A percentile compares a stretch with the other conserved stretches of the same genome.
These are phyloP conservation scores for Thryonomys swinderianus DNA, from an alignment of 2,113 vertebrate species.

Conservation along the genomic window DNA sequence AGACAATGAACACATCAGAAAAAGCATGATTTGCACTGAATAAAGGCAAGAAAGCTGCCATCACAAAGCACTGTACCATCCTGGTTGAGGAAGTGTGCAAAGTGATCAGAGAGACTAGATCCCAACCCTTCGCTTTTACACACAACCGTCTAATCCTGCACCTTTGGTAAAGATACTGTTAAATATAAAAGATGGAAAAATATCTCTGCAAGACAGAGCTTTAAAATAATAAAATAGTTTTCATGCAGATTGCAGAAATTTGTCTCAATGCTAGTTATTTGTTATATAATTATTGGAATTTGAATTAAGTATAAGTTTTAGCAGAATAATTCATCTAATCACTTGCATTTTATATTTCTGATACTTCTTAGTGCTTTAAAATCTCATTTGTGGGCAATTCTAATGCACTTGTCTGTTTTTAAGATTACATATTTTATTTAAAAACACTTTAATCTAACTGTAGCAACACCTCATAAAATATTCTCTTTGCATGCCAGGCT, in stretches of 20 bases:
- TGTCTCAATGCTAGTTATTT: constrained; percentile 21
- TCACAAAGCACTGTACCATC: too few relatives aligned
- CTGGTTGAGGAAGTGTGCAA: neutral
- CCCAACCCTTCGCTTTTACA: neutral
- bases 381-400: constrained; percentile 58
- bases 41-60: neutral
- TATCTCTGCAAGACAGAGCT: neutral
- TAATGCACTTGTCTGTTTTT: constrained; percentile 42
- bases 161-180: neutral
- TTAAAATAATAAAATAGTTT: neutral
- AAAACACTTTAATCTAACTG: constrained; percentile 60
- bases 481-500: constrained; percentile 11
- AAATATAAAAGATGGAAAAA: neutral
- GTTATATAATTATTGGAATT: constrained; percentile 14
- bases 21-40: neutral
- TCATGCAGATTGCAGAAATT: constrained; percentile 10
- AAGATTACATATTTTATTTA: constrained; percentile 57
- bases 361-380: constrained; percentile 50
- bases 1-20: neutral
- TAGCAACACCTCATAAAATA: constrained; percentile 25
- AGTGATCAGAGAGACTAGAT: neutral
- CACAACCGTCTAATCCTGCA: neutral
- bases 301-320: constrained; percentile 51
- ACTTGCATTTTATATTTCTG: constrained; percentile 51
- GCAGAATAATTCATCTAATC: constrained; percentile 49